phyloP scores from a whole-genome alignment of 2,888 invertebrate genomes.

The Liodrosophila aerea region DNA sequence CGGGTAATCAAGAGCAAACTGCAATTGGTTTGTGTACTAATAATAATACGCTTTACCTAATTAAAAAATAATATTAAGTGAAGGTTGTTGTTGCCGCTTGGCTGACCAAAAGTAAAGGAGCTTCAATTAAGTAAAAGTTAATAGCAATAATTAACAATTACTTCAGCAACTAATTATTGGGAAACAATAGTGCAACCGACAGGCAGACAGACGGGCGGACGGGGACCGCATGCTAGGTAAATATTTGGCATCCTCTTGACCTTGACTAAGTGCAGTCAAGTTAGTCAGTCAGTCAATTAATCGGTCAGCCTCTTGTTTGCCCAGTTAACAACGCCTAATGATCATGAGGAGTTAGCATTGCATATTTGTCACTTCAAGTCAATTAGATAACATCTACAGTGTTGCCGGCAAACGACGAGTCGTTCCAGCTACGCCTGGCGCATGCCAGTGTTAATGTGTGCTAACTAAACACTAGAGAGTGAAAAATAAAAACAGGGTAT shows the following conservation, averaged over 20 bases:
- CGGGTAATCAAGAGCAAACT: background rate
- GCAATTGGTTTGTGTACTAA: background rate
- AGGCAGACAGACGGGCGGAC: background rate
- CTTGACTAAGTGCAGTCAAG: constrained; percentile 52
- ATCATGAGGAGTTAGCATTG: constrained; percentile 11
- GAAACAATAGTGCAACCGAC: constrained; percentile 50
- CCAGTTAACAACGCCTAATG: constrained; percentile 41
- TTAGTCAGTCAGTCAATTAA: background rate
- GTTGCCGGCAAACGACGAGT: constrained; percentile 6
- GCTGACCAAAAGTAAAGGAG: constrained; percentile 37
- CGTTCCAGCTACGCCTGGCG: constrained; percentile 15
- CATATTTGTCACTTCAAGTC: constrained; percentile 39
- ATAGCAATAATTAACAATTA: constrained; percentile 61
- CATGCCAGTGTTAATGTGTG: constrained; percentile 2
- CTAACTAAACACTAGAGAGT: constrained; percentile 9
- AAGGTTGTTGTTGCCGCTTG: constrained; percentile 39
- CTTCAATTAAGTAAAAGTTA: constrained; percentile 43
- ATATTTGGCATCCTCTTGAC: constrained; percentile 66
- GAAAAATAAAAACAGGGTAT: background rate
- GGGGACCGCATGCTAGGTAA: constrained; percentile 29
- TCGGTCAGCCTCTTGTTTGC: constrained; percentile 34
- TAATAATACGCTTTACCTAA: background rate
- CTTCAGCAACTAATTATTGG: constrained; percentile 66
- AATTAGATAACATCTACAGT: constrained; percentile 45
- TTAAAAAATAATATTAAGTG: constrained; percentile 1